These are phyloP conservation scores for Drosophila fulvimacula DNA, from an alignment of 2,888 invertebrate genomes.

Conservation along the genomic window DNA sequence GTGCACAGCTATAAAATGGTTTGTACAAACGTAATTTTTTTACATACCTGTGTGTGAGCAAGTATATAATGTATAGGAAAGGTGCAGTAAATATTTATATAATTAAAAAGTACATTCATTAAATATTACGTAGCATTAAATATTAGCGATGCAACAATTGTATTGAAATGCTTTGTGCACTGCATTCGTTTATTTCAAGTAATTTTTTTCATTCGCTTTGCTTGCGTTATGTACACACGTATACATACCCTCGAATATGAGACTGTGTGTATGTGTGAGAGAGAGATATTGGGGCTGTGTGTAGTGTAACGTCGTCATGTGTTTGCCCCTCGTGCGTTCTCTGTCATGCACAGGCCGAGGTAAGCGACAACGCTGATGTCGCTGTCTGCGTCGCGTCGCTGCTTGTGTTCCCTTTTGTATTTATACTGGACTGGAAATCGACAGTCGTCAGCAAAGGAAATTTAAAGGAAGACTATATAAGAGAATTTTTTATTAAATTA, in stretches of 20 bases:
- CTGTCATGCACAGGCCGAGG: constrained; percentile 56
- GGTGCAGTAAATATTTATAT: constrained; percentile 49
- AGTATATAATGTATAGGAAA: constrained; percentile 47
- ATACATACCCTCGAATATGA: constrained; percentile 38
- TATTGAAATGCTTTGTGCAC: constrained; percentile 38
- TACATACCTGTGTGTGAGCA: constrained; percentile 46
- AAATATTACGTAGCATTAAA: constrained; percentile 32
- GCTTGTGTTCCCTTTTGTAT: constrained; percentile 49
- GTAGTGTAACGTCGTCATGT: constrained; percentile 68
- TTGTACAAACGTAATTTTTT: constrained; percentile 40
- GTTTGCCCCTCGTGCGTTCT: constrained; percentile 72
- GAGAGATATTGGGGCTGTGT: constrained; percentile 51
- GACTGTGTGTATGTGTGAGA: constrained; percentile 26
- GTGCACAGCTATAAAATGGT: constrained; percentile 65
- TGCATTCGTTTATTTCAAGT: constrained; percentile 55
- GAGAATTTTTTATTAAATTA: constrained; percentile 7
- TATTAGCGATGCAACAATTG: constrained; percentile 31
- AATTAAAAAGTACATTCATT: constrained; percentile 34
- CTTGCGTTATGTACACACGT: constrained; percentile 58
- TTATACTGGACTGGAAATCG: constrained; percentile 49
- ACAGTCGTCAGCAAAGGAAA: constrained; percentile 37
- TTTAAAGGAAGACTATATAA: constrained; percentile 20
- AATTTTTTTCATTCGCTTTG: constrained; percentile 56
- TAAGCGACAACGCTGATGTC: constrained; percentile 36
- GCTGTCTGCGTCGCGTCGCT: constrained; percentile 37